These are phyloP conservation scores for Corydoras maculifer DNA, from an alignment of 2,113 vertebrate genomes.

Conservation along the genomic window DNA sequence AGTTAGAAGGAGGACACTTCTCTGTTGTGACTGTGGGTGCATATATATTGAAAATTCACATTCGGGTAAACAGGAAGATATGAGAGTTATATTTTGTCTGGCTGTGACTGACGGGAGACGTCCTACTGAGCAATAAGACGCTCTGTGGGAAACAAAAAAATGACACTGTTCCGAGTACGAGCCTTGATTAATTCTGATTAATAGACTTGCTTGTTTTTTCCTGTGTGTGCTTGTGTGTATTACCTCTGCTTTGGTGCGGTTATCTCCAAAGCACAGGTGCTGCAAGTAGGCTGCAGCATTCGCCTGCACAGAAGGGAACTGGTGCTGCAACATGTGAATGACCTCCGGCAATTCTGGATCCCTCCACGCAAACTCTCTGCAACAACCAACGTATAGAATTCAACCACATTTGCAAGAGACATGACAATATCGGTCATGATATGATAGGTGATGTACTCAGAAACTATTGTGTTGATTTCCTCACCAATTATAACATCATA, in stretches of 20 bases:
- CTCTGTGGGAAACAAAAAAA: too few species aligned
- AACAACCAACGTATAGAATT: conserved; percentile 11
- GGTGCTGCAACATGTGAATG: conserved; percentile 97
- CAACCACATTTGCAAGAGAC: too few species aligned
- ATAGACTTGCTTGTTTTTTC: conserved; percentile 1
- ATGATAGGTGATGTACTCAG: too few species aligned
- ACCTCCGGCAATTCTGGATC: conserved; percentile 91
- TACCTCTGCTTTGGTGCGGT: conserved; percentile 86
- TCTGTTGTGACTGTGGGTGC: not conserved
- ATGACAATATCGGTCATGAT: too few species aligned
- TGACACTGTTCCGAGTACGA: too few species aligned
- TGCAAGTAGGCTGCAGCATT: conserved; percentile 94
- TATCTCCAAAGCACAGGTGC: conserved; percentile 94
- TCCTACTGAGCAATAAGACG: not conserved
- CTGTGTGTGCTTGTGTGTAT: not conserved
- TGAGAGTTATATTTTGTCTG: not conserved
- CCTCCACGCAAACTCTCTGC: conserved; percentile 94
- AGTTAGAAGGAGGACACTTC: too few species aligned
- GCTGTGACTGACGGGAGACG: not conserved
- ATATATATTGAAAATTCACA: not conserved
- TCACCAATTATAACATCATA: too few species aligned
- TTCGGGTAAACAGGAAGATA: not conserved
- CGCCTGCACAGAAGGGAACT: conserved; percentile 92
- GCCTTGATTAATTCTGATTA: too few species aligned
- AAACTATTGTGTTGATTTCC: too few species aligned